These are phyloP conservation scores for Hirtodrosophila cameraria DNA, from an alignment of 2,888 invertebrate genomes.

Conservation along the genomic window DNA sequence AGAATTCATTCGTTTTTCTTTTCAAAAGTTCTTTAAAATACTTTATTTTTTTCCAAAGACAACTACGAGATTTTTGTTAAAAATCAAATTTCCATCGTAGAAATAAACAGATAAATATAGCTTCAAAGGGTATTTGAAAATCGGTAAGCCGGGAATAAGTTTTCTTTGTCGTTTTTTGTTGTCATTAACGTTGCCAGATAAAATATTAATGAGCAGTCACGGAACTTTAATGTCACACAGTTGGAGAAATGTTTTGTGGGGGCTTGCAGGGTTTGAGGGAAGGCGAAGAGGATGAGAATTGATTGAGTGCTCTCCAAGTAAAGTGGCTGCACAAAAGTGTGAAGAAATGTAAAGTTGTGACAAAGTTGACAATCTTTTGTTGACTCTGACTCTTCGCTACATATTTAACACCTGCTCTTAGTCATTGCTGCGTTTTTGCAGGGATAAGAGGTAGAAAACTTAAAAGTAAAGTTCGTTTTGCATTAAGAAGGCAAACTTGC, in stretches of 20 bases:
- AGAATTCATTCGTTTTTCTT: no score
- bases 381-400: slow-evolving; percentile 22
- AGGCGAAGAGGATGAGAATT: no score
- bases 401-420: slow-evolving; percentile 25
- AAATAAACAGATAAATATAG: no score
- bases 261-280: background rate
- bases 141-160: background rate
- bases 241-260: slow-evolving; percentile 1
- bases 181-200: slow-evolving; percentile 46
- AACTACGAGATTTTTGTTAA: no score
- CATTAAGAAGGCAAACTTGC: no score
- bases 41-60: no score
- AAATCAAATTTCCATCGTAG: no score
- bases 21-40: no score
- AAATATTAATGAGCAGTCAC: slow-evolving; percentile 57
- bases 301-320: background rate
- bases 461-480: background rate
- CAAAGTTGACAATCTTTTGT: slow-evolving; percentile 26
- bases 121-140: no score
- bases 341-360: slow-evolving; percentile 4
- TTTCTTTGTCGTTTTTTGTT: slow-evolving; percentile 10
- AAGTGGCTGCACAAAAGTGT: slow-evolving; percentile 14
- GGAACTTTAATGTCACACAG: slow-evolving; percentile 20
- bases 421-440: slow-evolving; percentile 3
- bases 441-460: background rate